phyloP scores from a whole-genome alignment of 2,888 invertebrate genomes.

The Drosophila paracracens region DNA sequence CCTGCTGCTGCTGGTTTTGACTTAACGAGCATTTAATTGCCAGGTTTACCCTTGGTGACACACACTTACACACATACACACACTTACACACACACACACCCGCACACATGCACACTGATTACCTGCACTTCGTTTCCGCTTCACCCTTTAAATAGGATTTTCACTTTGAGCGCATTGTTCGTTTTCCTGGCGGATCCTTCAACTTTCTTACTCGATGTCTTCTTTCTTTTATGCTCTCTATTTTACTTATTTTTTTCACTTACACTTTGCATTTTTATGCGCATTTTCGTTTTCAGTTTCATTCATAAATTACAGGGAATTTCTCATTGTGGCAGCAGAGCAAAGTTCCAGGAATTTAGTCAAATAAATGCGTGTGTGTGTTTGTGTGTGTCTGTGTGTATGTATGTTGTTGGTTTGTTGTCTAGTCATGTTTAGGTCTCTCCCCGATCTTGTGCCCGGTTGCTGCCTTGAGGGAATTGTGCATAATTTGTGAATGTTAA shows the following conservation, averaged over 20 bases:
- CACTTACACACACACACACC: slow-evolving; percentile 9
- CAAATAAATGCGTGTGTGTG: slow-evolving; percentile 7
- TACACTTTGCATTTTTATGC: slow-evolving; percentile 39
- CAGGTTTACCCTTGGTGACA: slow-evolving; percentile 54
- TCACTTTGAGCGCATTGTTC: slow-evolving; percentile 51
- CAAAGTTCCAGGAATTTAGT: slow-evolving; percentile 36
- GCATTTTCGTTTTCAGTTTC: slow-evolving; percentile 48
- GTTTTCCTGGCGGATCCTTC: slow-evolving; percentile 10
- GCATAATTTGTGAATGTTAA: slow-evolving; percentile 70
- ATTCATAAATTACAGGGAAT: slow-evolving; percentile 74
- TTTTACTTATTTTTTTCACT: slow-evolving; percentile 5
- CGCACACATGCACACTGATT: slow-evolving; percentile 17
- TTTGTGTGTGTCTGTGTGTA: slow-evolving; percentile 5
- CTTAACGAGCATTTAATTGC: slow-evolving; percentile 77
- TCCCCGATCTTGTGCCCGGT: slow-evolving; percentile 40
- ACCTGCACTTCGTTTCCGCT: slow-evolving; percentile 60
- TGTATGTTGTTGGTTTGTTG: slow-evolving; percentile 3
- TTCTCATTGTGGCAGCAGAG: slow-evolving; percentile 40
- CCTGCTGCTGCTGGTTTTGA: slow-evolving; percentile 53
- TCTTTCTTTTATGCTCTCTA: background rate
- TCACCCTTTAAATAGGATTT: slow-evolving; percentile 63
- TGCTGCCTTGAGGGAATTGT: slow-evolving; percentile 61
- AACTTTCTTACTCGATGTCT: background rate
- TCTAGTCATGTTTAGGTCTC: slow-evolving; percentile 9
- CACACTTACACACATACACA: background rate